Evolutionary conservation across 2,888 invertebrate species (phyloP), one percentile per base, ranked within the genome.

Genomic region (Melinaea menophilus): DNA sequence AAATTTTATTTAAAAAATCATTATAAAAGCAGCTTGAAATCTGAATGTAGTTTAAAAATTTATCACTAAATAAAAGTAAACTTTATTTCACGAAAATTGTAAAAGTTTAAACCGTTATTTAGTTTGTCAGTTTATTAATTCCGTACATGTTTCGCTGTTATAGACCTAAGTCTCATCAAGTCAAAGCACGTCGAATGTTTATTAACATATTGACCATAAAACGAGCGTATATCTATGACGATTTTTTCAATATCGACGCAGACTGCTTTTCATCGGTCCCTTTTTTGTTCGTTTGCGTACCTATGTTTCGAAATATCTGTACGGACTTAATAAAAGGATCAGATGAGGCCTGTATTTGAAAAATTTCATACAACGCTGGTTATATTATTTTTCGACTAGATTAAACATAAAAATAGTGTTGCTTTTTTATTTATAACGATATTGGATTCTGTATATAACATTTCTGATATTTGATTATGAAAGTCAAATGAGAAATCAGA

Each of bases 181-280:
- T 85, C 86, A 79, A 73, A 78, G 78, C 86, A 84, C 84, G 87
- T 84, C 80, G 79, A 78, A 77, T 85, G 81, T 87, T 85, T 86
- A 88, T 87, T 88, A 88, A 86, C 86, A 86, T 87, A 88, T 86
- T 81, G 82, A 77, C 81, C 79, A 84, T 86, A 84, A 84, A 85
- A 79, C 80, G 79, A 79, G 79, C 79, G 81, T 78, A 80, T 80
- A 80, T 79, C 79, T 79, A 74, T 77, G 79, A 79, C 77, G 79
- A 80, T 84, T 85, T 85, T 86, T 84, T 76, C 78, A 72, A 79
- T 81, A 80, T 80, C 81, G 74, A 76, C 77, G 76, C 81, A 81
- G 82, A 81, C 82, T 77, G 79, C 80, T 77, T 71, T 84, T 85
- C 81, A 81, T 73, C 72, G 76, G 68, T 69, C 66, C 69, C 78